Evolutionary conservation across 2,113 vertebrate genomes (phyloP), one percentile per base, ranked within the genome.

Genomic region (Colius striatus): DNA sequence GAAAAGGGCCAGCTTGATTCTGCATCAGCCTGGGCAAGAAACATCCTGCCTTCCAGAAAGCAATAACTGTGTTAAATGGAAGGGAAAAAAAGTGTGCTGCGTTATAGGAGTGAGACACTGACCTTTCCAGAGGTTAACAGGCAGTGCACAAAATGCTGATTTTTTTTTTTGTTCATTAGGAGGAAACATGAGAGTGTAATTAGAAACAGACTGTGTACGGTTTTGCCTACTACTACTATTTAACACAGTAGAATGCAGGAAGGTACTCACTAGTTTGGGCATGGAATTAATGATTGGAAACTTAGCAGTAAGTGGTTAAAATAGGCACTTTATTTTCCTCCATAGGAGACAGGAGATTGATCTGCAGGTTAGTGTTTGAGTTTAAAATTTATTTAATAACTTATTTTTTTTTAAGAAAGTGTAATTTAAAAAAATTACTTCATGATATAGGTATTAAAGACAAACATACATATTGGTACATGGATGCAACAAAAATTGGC

Each of bases 121-220:
- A 96, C 91, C 90, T 95, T 87, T 85, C 16, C 72, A 88, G 65
- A 55, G 83, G 84, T 91, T 95, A 94, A 85, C 72, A 94, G 90
- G 90, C 93, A 89, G 65, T 3, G 32, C 54, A 76, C 43, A 51
- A 74, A 94, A 78, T 68, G 50, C 73, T 94, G 80, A 65, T 79
- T 90, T 96, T 89, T 41, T 89, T 41, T 41, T 95, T 89, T 89
- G 86, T 90, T 89, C 89, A 77, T 95, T 91, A 94, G 15, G 25
- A 91, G 76, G 92, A 96, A 94, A 90, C 68, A 50, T 68, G 74
- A 94, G 89, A 72, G 45, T 55, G 43, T 94, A 96, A 96, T 95
- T 93, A 88, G 88, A 94, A 91, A 89, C 92, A 93, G 87, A 30
- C 82, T 11, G 16, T 48, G 27, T 25, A 47, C 82, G 65, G 29